phyloP scores from a whole-genome alignment of 2,113 vertebrate species.

The Pica pica region DNA sequence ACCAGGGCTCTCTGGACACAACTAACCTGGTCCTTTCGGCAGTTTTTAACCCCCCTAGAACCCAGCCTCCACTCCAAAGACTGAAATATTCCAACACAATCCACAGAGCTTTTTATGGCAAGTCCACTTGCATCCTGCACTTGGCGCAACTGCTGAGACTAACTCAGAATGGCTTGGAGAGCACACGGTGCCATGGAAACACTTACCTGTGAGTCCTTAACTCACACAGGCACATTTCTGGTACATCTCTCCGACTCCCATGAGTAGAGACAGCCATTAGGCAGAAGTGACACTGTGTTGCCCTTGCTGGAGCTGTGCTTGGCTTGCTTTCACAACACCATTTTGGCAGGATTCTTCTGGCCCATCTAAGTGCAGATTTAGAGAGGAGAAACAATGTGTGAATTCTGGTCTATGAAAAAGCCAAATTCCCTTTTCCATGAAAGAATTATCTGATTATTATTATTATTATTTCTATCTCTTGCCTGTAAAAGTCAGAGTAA shows the following conservation, averaged over 20 bases:
- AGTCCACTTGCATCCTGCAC: neutral
- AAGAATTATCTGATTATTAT: neutral
- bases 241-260: neutral
- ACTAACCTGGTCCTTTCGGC: neutral
- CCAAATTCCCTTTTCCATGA: neutral
- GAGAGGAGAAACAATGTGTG: neutral
- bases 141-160: neutral
- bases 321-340: neutral
- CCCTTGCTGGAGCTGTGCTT: neutral
- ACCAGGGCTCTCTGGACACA: neutral
- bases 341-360: neutral
- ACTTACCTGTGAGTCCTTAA: neutral
- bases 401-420: neutral
- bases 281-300: rapidly evolving
- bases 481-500: neutral
- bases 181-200: neutral
- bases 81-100: neutral
- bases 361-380: neutral
- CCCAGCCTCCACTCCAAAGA: neutral
- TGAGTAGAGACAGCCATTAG: neutral
- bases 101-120: neutral
- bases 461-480: neutral
- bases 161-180: neutral
- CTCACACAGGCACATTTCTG: neutral
- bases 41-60: neutral